Base-by-base conservation (phyloP, 1,140 invertebrate genomes). In the Euura lappo region DNA sequence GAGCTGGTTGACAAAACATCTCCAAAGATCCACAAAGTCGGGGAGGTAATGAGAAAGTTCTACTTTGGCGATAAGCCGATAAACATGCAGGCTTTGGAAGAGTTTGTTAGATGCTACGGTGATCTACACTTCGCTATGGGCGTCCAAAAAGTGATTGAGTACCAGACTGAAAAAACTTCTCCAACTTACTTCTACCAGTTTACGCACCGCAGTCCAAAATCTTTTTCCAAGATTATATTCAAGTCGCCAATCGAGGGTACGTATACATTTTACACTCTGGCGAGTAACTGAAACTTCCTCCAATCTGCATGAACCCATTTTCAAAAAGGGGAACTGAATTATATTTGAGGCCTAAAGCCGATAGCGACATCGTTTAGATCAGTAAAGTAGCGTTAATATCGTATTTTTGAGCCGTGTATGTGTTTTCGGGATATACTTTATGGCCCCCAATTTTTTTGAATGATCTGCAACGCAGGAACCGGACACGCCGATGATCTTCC, bases 171-270 rank as follows among this genome's bases (percentile, higher is more conserved):
- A 42, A 74, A 79, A 68, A 64, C 71, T 6, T 73, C 75, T 13
- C 82, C 84, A 3, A 79, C 87, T 2, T 90, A 85, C 72, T 79
- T 89, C 68, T 90, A 89, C 74, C 80, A 80, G 77, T 90, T 87
- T 77, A 81, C 85, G 45, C 85, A 81, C 72, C 11, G 45, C 72
- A 42, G 44, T n/a, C 47, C 77, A 2, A 7, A 68, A n/a, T 71
- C 78, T 13, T 65, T 76, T 42, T 13, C 71, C 0, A 74, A 74
- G 44, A 71, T 68, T 2, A 6, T 68, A 13, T 65, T 68, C 3
- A 74, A 74, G 28, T 8, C 42, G 8, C 69, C 74, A 65, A 60
- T 76, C 6, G 45, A 75, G 76, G 80, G 79, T 82, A 28, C 28
- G 28, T 28, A 28, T 28, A 28, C 28, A 28, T 28, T 28, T 28